A percentile compares a stretch with the other conserved stretches of the same genome.
Evolutionary conservation across 2,888 invertebrate species (phyloP).

Genomic region (Agrotis puta): DNA sequence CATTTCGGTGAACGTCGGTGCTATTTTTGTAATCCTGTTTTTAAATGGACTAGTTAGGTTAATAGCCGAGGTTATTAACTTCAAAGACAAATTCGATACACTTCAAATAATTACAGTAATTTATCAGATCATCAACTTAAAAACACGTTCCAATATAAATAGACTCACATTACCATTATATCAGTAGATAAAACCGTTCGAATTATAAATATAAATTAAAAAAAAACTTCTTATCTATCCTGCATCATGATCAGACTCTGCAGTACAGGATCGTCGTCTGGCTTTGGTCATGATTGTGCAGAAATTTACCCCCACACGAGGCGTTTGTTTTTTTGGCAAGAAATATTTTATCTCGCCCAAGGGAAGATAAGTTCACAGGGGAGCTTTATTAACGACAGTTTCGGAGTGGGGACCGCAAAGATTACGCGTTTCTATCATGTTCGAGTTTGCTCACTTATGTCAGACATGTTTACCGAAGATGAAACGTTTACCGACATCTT

Average conservation of each 20-base stretch:
- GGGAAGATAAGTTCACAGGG: slow-evolving; percentile 81
- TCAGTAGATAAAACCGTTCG: slow-evolving; percentile 1
- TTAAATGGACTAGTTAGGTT: background rate
- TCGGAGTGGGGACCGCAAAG: slow-evolving; percentile 77
- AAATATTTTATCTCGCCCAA: slow-evolving; percentile 82
- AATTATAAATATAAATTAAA: slow-evolving; percentile 20
- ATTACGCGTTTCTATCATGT: slow-evolving; percentile 81
- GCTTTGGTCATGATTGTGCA: slow-evolving; percentile 71
- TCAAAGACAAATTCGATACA: background rate
- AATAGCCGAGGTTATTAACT: background rate
- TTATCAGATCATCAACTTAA: slow-evolving; percentile 13
- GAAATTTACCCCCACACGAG: slow-evolving; percentile 63
- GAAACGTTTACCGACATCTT: slow-evolving; percentile 56
- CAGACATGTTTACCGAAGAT: slow-evolving; percentile 68
- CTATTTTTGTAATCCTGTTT: slow-evolving; percentile 12
- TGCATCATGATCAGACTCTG: slow-evolving; percentile 44
- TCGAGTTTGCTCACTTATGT: slow-evolving; percentile 78
- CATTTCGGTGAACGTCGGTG: background rate
- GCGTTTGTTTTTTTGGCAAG: slow-evolving; percentile 76
- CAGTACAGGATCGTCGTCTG: slow-evolving; percentile 27
- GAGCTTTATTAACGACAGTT: slow-evolving; percentile 88
- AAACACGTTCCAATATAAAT: background rate
- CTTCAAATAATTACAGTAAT: slow-evolving; percentile 2
- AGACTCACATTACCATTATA: background rate
- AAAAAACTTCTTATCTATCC: slow-evolving; percentile 52